Percentiles rank a stretch among this genome's conserved stretches.
phyloP scores from a whole-genome alignment of 2,888 invertebrate genomes.

The Scaptodrosophila latifasciaeformis region DNA sequence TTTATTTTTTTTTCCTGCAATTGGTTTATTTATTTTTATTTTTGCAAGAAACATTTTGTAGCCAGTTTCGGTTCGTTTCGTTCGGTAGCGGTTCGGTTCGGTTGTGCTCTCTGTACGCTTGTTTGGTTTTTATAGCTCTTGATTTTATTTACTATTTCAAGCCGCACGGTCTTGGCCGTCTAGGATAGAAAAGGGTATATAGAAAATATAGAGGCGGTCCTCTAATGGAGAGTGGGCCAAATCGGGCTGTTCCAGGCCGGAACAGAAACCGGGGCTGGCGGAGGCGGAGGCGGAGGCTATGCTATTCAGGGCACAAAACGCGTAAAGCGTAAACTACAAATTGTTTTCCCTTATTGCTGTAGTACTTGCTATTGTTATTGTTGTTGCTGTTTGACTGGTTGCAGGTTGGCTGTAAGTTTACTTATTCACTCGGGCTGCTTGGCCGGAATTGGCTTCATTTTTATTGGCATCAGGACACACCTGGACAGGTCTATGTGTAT shows the following conservation, averaged over 20 bases:
- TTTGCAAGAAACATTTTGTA: not conserved
- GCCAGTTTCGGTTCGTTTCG: constrained; percentile 9
- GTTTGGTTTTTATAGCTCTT: constrained; percentile 53
- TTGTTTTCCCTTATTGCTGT: constrained; percentile 35
- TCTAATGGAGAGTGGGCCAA: not conserved
- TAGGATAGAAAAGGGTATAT: not conserved
- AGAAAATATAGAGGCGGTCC: no score
- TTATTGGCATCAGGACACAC: constrained; percentile 52
- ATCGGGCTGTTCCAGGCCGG: not conserved
- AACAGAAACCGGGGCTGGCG: constrained; percentile 10
- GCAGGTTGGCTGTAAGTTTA: constrained; percentile 9
- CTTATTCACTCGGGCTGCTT: constrained; percentile 20
- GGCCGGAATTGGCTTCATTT: constrained; percentile 56
- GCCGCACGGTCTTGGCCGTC: constrained; percentile 6
- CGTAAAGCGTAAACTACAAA: constrained; percentile 59
- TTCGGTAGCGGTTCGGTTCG: not conserved
- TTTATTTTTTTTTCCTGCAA: constrained; percentile 5
- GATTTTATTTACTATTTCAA: constrained; percentile 61
- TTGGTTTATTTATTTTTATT: not conserved
- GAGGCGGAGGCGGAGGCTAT: constrained; percentile 6
- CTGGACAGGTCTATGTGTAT: constrained; percentile 19
- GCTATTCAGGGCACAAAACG: constrained; percentile 35
- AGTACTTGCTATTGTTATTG: constrained; percentile 28
- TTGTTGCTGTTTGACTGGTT: constrained; percentile 21
- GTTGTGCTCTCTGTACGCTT: not conserved